These are phyloP conservation scores for Patella depressa DNA, from an alignment of 2,888 invertebrate species.

Conservation along the genomic window DNA sequence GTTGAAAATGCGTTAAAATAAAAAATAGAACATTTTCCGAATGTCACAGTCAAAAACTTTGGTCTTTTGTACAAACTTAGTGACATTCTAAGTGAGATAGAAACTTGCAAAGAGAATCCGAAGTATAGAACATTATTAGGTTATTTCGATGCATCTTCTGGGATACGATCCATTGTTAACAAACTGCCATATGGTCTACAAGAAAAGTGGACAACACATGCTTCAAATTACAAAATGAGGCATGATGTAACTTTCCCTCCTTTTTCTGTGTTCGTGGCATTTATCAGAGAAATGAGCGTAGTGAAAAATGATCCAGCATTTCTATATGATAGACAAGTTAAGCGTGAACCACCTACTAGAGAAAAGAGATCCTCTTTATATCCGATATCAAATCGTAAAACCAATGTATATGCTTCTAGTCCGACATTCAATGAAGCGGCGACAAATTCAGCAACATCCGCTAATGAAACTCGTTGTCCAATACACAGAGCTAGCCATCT, in stretches of 20 bases:
- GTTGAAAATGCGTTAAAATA: conserved; percentile 27
- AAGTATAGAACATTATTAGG: conserved; percentile 27
- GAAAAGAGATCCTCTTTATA: neutral
- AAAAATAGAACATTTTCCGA: conserved; percentile 34
- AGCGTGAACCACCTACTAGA: neutral
- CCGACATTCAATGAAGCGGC: neutral
- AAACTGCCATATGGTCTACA: conserved; percentile 40
- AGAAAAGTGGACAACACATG: conserved; percentile 39
- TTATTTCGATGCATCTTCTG: conserved; percentile 37
- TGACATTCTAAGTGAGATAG: conserved; percentile 34
- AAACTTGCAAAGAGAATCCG: conserved; percentile 31
- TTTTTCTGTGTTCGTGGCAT: conserved; percentile 36
- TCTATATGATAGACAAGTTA: neutral
- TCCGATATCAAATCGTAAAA: neutral
- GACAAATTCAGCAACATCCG: neutral
- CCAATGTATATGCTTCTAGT: neutral
- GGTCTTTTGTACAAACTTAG: conserved; percentile 30
- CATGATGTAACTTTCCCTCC: conserved; percentile 37
- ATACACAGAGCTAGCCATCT: conserved; percentile 15
- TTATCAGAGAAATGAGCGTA: conserved; percentile 30
- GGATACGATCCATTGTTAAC: conserved; percentile 35
- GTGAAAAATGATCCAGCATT: conserved; percentile 38
- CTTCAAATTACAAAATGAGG: conserved; percentile 32
- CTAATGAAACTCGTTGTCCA: neutral
- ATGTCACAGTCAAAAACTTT: conserved; percentile 30